Base-by-base conservation (phyloP, 2,888 invertebrate genomes). In the Unio pictorum region DNA sequence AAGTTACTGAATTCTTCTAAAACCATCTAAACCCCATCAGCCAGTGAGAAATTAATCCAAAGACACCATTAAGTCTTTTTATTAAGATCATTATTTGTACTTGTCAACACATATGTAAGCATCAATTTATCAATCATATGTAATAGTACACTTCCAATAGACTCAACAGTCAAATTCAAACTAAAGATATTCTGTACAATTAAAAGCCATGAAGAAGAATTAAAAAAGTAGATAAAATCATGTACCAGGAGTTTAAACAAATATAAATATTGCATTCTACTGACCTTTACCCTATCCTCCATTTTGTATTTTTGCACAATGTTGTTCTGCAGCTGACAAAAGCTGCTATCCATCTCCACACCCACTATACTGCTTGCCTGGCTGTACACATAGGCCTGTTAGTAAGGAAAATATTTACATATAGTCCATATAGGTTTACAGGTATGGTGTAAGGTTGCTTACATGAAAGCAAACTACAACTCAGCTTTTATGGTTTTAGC, bases 321-420 rank as follows among this genome's bases (percentile, higher is more conserved):
- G 62, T 91, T 91, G 64, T 91, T 90, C 88, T 94, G 94, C 11
- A 94, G 84, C 62, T 92, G 90, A 89, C 93, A 93, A 69, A 93
- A 92, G 68, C 93, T 93, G 75, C 91, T 89, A 83, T 94, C 94
- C 87, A 94, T 92, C 91, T 95, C 94, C 57, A 94, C 91, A 15
- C 94, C 94, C 74, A 93, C 89, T 64, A 94, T 93, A 77, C 90
- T 91, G 18, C 89, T 86, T 58, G 92, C 92, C 86, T 92, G 92
- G 57, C 93, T 92, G 68, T 92, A 92, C 79, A 92, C 89, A 83
- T 93, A 92, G 64, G 93, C 93, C 94, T 94, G 89, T 67, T 91
- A 90, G 69, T 45, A 11, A 45, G 11, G 45, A 45, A 45, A 15
- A 45, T 11, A 45, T 45, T 45, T 45, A 15, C 45, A 45, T 45